Percentiles rank a stretch among this genome's conserved stretches.
These are phyloP conservation scores for Parambassis ranga DNA, from an alignment of 2,797 vertebrate species.

Conservation along the genomic window DNA sequence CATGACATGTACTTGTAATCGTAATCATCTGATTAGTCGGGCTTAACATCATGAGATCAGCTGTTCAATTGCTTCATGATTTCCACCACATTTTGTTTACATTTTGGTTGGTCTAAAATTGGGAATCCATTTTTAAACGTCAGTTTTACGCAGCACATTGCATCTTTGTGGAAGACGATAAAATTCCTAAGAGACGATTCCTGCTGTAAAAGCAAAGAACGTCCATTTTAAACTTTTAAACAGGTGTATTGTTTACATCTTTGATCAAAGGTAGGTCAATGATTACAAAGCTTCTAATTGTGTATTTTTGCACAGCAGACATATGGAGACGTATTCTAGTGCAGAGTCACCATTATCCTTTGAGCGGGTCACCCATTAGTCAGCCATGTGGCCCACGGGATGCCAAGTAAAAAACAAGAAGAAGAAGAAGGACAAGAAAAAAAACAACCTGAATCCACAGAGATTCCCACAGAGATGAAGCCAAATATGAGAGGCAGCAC, in stretches of 20 bases:
- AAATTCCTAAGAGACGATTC: too few species aligned
- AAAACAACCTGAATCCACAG: slow-evolving; percentile 43
- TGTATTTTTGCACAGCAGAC: background rate
- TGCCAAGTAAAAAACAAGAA: slow-evolving; percentile 11
- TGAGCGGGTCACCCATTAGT: slow-evolving; percentile 33
- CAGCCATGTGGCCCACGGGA: slow-evolving; percentile 24
- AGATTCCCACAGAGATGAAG: slow-evolving; percentile 48
- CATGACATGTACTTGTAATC: slow-evolving; percentile 7
- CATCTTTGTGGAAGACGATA: background rate
- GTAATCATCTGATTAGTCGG: slow-evolving; percentile 24
- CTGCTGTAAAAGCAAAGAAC: background rate
- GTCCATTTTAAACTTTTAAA: too few species aligned
- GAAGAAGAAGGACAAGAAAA: background rate
- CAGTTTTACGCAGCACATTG: background rate
- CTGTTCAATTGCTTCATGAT: background rate
- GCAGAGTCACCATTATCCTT: slow-evolving; percentile 38
- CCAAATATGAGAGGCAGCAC: slow-evolving; percentile 44
- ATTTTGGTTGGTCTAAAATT: slow-evolving; percentile 10
- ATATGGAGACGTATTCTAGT: slow-evolving; percentile 7
- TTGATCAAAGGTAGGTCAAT: background rate
- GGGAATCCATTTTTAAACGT: background rate
- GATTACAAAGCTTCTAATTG: background rate
- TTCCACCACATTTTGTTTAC: slow-evolving; percentile 12
- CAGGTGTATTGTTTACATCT: background rate
- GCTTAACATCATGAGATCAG: slow-evolving; percentile 12